phyloP scores from a whole-genome alignment of 2,113 vertebrate species.

The Pagrus major region DNA sequence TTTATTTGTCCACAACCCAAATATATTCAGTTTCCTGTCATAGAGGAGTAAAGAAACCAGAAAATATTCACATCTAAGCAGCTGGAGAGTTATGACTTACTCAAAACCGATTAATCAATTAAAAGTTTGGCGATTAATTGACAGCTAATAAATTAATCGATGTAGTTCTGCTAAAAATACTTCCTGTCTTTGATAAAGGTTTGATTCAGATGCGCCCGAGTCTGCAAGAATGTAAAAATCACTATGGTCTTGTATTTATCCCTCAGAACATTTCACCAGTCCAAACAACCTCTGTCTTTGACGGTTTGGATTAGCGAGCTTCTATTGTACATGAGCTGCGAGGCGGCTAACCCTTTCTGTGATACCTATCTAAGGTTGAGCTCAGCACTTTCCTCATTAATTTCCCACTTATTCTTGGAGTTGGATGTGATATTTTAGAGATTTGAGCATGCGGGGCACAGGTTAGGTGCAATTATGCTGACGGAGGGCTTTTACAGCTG shows the following conservation, averaged over 20 bases:
- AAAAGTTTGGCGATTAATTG: too few species aligned
- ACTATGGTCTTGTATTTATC: conserved; percentile 43
- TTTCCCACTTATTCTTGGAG: conserved; percentile 79
- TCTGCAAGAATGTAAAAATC: conserved; percentile 44
- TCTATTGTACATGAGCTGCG: conserved; percentile 61
- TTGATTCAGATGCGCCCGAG: background rate
- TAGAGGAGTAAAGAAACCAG: too few species aligned
- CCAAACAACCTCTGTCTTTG: conserved; percentile 61
- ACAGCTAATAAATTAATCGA: too few species aligned
- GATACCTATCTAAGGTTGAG: conserved; percentile 75
- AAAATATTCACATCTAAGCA: too few species aligned
- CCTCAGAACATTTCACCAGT: conserved; percentile 58
- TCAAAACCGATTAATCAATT: too few species aligned
- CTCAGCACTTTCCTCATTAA: conserved; percentile 82
- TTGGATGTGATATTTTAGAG: conserved; percentile 82
- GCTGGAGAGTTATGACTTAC: too few species aligned
- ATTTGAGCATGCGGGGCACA: conserved; percentile 75
- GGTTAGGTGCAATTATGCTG: conserved; percentile 81
- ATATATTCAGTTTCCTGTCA: too few species aligned
- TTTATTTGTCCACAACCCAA: too few species aligned
- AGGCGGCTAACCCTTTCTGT: conserved; percentile 71
- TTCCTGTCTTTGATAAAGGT: background rate
- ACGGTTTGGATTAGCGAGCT: conserved; percentile 61
- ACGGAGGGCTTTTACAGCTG: conserved; percentile 68
- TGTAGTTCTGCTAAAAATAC: too few species aligned